phyloP scores from a whole-genome alignment of 2,888 invertebrate species.

The Meandrusa payeni region DNA sequence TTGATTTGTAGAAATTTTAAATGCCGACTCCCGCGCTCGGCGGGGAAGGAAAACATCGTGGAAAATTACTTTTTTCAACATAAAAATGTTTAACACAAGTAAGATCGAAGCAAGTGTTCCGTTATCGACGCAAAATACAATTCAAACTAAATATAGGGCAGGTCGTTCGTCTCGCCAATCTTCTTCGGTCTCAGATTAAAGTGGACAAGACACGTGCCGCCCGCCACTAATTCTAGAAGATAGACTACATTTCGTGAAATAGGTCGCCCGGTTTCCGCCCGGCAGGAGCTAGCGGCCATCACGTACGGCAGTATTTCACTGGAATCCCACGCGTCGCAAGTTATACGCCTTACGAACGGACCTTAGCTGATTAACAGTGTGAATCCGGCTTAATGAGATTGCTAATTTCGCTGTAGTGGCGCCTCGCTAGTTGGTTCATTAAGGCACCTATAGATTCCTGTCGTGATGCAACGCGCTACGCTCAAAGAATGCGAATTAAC shows the following conservation, averaged over 20 bases:
- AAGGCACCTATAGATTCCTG: constrained; percentile 21
- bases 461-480: constrained; percentile 18
- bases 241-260: constrained; percentile 23
- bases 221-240: constrained; percentile 22
- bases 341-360: constrained; percentile 27
- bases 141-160: background rate
- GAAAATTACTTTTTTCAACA: no score
- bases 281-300: constrained; percentile 19
- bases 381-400: constrained; percentile 31
- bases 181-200: constrained; percentile 18
- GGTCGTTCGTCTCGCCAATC: background rate
- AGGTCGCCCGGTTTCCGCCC: constrained; percentile 19
- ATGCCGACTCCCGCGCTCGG: no score
- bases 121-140: no score
- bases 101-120: no score
- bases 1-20: no score
- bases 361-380: constrained; percentile 38
- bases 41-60: no score
- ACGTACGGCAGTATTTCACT: constrained; percentile 36
- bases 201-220: constrained; percentile 17
- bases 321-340: constrained; percentile 31
- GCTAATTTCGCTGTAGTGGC: constrained; percentile 29
- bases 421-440: constrained; percentile 20
- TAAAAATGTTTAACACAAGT: no score
- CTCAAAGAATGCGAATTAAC: constrained; percentile 23